phyloP scores from a whole-genome alignment of 2,113 vertebrate genomes.

The Cranoglanis bouderius region DNA sequence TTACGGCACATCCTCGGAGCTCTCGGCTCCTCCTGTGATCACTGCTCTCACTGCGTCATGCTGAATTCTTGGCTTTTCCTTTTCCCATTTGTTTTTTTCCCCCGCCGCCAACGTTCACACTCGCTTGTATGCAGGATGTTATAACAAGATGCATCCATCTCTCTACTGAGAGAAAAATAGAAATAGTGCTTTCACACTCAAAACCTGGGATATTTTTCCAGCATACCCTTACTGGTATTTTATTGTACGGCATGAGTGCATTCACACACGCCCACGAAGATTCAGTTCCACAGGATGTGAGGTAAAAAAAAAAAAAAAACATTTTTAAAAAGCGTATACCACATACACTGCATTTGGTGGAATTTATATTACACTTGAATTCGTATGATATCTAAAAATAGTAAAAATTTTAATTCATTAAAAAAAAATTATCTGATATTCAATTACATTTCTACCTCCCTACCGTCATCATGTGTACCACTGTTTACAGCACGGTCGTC shows the following conservation, averaged over 20 bases:
- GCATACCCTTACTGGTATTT: background rate
- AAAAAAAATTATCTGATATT: background rate
- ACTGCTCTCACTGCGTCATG: background rate
- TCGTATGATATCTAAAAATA: background rate
- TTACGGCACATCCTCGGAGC: conserved; percentile 13
- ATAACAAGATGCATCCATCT: background rate
- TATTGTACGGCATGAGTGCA: background rate
- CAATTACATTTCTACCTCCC: background rate
- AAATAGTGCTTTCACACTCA: background rate
- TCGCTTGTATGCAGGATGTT: background rate
- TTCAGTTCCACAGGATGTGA: background rate
- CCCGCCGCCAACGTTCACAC: background rate
- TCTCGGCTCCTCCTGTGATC: conserved; percentile 23
- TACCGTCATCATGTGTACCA: background rate
- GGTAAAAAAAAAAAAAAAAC: background rate
- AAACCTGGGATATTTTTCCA: background rate
- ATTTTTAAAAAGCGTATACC: no score
- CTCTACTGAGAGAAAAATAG: background rate
- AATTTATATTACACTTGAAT: background rate
- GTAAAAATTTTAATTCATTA: background rate
- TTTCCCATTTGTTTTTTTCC: no score
- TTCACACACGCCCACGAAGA: background rate
- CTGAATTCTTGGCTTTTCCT: background rate
- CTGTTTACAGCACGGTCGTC: background rate
- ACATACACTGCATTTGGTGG: background rate